These are phyloP conservation scores for Ryuthela nishihirai DNA, from an alignment of 2,888 invertebrate genomes.

Conservation along the genomic window DNA sequence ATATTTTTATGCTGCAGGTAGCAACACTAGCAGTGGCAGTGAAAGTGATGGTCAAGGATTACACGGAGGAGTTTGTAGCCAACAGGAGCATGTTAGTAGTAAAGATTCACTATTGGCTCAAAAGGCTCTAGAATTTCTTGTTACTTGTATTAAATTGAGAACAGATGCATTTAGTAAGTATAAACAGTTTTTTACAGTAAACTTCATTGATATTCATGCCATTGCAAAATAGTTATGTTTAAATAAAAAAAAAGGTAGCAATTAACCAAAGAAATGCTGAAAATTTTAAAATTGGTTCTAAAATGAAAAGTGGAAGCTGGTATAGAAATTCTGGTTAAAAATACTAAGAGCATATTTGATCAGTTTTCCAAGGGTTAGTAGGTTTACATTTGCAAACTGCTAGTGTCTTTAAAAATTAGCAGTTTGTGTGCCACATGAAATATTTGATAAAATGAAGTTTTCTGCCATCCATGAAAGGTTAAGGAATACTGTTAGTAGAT, in stretches of 20 bases:
- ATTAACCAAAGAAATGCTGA: too few species aligned
- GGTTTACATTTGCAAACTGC: not conserved
- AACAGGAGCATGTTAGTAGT: conserved; percentile 49
- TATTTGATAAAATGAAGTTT: too few species aligned
- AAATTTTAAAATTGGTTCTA: not conserved
- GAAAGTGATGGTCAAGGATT: conserved; percentile 45
- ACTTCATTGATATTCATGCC: too few species aligned
- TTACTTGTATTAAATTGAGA: conserved; percentile 52
- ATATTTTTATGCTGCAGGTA: conserved; percentile 50
- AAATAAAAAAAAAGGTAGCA: too few species aligned
- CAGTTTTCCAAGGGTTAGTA: not conserved
- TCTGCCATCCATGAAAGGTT: too few species aligned
- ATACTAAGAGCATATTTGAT: conserved; percentile 2
- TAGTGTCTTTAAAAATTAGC: not conserved
- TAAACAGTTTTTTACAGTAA: too few species aligned
- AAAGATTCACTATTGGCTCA: conserved; percentile 52
- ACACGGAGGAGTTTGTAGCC: conserved; percentile 52
- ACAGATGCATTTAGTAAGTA: conserved; percentile 50
- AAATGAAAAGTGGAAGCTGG: not conserved
- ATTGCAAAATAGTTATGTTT: too few species aligned
- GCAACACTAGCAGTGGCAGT: conserved; percentile 52
- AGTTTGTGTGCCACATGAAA: too few species aligned
- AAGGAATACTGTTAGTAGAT: too few species aligned
- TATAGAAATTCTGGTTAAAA: not conserved
- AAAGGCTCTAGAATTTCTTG: conserved; percentile 53